Evolutionary conservation across 2,888 invertebrate genomes (phyloP).

Genomic region (Spisula subtruncata): DNA sequence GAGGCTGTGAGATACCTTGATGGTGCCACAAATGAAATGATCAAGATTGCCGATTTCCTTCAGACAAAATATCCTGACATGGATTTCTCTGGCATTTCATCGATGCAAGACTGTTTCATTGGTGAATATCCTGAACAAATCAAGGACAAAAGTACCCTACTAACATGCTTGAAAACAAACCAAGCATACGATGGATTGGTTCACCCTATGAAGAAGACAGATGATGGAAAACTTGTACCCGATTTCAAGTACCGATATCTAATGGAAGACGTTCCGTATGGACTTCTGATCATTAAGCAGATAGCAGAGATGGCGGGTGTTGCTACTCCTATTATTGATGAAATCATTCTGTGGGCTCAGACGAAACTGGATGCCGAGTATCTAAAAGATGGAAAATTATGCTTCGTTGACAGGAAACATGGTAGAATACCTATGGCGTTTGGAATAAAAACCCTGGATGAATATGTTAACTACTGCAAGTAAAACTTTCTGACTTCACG

Average conservation of each 20-base stretch:
- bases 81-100: slow-evolving; percentile 54
- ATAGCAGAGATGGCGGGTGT: slow-evolving; percentile 68
- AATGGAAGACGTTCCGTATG: slow-evolving; percentile 75
- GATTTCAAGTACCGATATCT: slow-evolving; percentile 73
- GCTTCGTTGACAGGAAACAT: slow-evolving; percentile 68
- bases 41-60: slow-evolving; percentile 56
- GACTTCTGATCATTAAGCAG: slow-evolving; percentile 73
- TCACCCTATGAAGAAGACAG: slow-evolving; percentile 66
- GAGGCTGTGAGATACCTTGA: slow-evolving; percentile 58
- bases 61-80: slow-evolving; percentile 56
- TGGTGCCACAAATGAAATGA: slow-evolving; percentile 60
- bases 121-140: slow-evolving; percentile 65
- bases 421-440: slow-evolving; percentile 73
- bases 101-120: slow-evolving; percentile 61
- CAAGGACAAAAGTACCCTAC: slow-evolving; percentile 56
- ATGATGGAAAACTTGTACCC: slow-evolving; percentile 64
- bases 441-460: slow-evolving; percentile 59
- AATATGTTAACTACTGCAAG: slow-evolving; percentile 34
- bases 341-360: slow-evolving; percentile 77
- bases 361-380: slow-evolving; percentile 72
- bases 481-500: neutral
- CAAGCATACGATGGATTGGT: slow-evolving; percentile 65
- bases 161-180: slow-evolving; percentile 68
- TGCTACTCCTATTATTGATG: slow-evolving; percentile 73
- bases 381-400: slow-evolving; percentile 68